Evolutionary conservation across 2,797 vertebrate species (phyloP), one percentile per base, ranked within the genome.

Genomic region (Chanos chanos): DNA sequence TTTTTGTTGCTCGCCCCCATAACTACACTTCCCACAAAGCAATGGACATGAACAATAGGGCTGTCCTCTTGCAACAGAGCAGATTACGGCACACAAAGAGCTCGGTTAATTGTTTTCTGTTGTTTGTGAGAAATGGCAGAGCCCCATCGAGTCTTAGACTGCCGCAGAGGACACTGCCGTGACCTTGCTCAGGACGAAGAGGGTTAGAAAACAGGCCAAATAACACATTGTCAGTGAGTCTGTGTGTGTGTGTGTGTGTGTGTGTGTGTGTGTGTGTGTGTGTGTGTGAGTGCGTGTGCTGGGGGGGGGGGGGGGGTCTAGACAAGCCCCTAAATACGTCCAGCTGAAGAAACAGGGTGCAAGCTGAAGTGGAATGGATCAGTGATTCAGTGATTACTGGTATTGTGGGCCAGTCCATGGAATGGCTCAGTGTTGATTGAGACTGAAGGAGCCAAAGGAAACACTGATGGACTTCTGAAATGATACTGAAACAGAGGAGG

Each of bases 351-450:
- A 75, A 71, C 75, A 60, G 74, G 62, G 43, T 72, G 77, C 66
- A 70, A 65, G 74, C 70, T 76, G 65, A 69, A 83, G 76, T 69
- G 37, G 25, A 73, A 70, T 65, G 76, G 78, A 81, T 84, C 80
- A 81, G 81, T 73, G 83, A 81, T 83, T 82, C 71, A 76, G 67
- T 84, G 81, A 86, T 87, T 83, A 80, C 15, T 66, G 73, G 64
- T 78, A 82, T 83, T 82, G 79, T 75, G 53, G 72, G 47, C 52
- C 39, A 79, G 71, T 66, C 56, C 67, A 45, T 64, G 76, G 75
- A 79, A 78, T 68, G 75, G 76, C 63, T 78, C 68, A 69, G 73
- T 75, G 77, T 73, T 74, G 83, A 84, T 70, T 83, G 66, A 68
- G 70, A 78, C 74, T 73, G 70, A 68, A 77, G 57, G 25, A 62